phyloP scores from a whole-genome alignment of 2,113 vertebrate genomes.

The Climacteris rufus region DNA sequence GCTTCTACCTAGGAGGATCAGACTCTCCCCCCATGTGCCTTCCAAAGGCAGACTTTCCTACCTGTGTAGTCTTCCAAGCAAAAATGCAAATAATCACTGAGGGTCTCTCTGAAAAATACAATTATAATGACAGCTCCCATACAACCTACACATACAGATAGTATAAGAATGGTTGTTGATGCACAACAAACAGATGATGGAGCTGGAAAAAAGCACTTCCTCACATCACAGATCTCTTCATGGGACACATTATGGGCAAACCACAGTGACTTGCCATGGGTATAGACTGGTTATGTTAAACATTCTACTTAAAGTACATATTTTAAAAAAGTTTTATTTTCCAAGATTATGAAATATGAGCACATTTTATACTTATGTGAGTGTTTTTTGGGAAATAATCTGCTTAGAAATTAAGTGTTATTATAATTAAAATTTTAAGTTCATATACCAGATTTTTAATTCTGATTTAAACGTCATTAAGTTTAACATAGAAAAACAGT shows the following conservation, averaged over 20 bases:
- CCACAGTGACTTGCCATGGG: accelerated
- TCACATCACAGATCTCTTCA: neutral
- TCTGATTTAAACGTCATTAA: neutral
- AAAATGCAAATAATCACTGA: neutral
- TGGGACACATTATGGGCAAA: neutral
- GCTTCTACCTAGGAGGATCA: neutral
- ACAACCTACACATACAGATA: neutral
- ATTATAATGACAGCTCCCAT: neutral
- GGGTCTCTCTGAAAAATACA: neutral
- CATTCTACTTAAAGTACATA: neutral
- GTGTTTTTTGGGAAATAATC: neutral
- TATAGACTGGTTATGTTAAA: neutral
- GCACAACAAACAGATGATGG: neutral
- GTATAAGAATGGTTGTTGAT: neutral
- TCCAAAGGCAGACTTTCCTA: neutral
- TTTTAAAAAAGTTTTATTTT: neutral
- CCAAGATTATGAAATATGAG: neutral
- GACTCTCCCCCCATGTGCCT: accelerated
- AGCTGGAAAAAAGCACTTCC: neutral
- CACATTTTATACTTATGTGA: accelerated
- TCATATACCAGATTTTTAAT: neutral
- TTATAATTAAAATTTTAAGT: neutral
- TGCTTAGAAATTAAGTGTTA: neutral
- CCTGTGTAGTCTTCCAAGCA: neutral
- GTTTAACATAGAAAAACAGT: neutral